Percentiles rank a stretch among this genome's conserved stretches.
Evolutionary conservation across 1,140 invertebrate genomes (phyloP).

Genomic region (Drosophila lacteicornis): DNA sequence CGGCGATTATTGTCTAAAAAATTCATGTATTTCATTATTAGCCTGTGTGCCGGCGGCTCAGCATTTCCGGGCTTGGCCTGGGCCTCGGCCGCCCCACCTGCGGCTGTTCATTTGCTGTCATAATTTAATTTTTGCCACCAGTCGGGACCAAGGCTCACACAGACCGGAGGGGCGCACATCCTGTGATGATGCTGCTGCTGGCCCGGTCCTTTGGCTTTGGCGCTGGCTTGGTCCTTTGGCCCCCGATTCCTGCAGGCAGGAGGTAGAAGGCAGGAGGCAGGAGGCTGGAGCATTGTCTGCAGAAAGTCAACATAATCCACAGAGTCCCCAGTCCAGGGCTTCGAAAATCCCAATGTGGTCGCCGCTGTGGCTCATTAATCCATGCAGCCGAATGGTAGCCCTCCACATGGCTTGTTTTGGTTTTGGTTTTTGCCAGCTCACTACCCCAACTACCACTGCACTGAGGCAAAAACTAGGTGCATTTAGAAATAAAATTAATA

Average conservation of each 20-base stretch:
- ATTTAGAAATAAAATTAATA: background rate
- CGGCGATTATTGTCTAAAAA: slow-evolving; percentile 80
- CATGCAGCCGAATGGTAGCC: slow-evolving; percentile 71
- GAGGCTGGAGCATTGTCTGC: slow-evolving; percentile 30
- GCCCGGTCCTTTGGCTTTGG: slow-evolving; percentile 32
- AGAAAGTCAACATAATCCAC: slow-evolving; percentile 59
- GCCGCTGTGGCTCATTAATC: slow-evolving; percentile 77
- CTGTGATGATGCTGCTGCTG: slow-evolving; percentile 23
- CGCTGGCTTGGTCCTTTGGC: slow-evolving; percentile 14
- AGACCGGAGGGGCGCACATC: slow-evolving; percentile 43
- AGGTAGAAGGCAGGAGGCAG: background rate
- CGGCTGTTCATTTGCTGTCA: slow-evolving; percentile 78
- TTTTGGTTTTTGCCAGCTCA: slow-evolving; percentile 44
- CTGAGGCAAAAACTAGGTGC: background rate
- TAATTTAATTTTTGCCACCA: slow-evolving; percentile 81
- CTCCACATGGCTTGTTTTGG: slow-evolving; percentile 56
- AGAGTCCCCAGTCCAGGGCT: slow-evolving; percentile 25
- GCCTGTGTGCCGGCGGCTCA: slow-evolving; percentile 46
- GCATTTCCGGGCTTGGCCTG: slow-evolving; percentile 44
- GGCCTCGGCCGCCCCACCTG: slow-evolving; percentile 23
- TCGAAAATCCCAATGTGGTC: slow-evolving; percentile 55
- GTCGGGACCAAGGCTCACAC: slow-evolving; percentile 39
- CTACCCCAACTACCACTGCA: slow-evolving; percentile 9
- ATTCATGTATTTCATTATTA: slow-evolving; percentile 84
- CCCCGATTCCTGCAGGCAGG: slow-evolving; percentile 17